phyloP scores from a whole-genome alignment of 2,888 invertebrate genomes.

The Poecilobothrus nobilitatus region DNA sequence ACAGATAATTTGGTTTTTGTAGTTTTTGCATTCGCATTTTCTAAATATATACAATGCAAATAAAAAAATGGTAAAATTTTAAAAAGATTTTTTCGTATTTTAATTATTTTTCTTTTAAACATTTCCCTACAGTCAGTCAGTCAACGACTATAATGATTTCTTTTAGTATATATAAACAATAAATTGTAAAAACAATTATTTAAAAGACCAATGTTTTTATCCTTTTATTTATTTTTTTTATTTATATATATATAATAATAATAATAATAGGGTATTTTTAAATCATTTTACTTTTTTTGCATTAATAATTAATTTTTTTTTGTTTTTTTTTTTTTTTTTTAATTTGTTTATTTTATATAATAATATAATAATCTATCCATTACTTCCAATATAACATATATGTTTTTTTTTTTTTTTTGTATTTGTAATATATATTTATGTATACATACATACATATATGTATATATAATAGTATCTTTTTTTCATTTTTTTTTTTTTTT shows the following conservation, averaged over 20 bases:
- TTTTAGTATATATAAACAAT: no score
- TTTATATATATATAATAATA: conserved; percentile 9
- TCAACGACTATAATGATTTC: no score
- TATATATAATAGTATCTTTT: neutral
- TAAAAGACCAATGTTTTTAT: neutral
- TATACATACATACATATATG: neutral
- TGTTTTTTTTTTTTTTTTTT: conserved; percentile 18
- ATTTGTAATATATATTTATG: neutral
- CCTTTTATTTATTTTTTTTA: conserved; percentile 15
- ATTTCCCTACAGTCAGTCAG: no score
- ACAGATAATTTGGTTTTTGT: no score
- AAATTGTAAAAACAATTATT: no score
- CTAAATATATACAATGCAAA: no score
- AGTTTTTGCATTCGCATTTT: no score
- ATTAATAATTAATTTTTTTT: conserved; percentile 14
- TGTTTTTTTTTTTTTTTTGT: conserved; percentile 16
- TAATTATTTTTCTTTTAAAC: no score
- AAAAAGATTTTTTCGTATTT: no score
- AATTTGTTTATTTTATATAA: conserved; percentile 21
- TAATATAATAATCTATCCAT: conserved; percentile 21
- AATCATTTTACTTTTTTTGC: conserved; percentile 9
- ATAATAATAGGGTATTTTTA: neutral
- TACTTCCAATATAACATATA: conserved; percentile 22
- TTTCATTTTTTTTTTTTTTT: neutral
- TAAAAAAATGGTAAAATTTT: no score